Conservation (phyloP, 2,888 invertebrate genomes). For the Coleophora deauratella region DNA sequence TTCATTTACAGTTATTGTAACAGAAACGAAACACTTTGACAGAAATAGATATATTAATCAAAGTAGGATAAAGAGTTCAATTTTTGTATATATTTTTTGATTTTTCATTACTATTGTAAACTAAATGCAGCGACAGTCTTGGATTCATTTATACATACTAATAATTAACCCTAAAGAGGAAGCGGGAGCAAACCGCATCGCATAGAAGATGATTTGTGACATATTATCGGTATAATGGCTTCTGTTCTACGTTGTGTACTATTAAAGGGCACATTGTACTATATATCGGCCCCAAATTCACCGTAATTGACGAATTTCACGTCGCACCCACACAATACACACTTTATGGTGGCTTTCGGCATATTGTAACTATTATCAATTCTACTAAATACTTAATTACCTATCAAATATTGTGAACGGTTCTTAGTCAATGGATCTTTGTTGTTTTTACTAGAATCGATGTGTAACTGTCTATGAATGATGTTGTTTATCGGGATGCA, state of each 20-base stretch:
- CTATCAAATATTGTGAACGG: neutral
- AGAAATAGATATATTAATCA: too few species aligned
- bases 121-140: too few species aligned
- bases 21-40: too few species aligned
- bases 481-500: constrained; percentile 12
- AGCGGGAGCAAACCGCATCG: constrained; percentile 1
- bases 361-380: constrained; percentile 4
- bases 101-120: too few species aligned
- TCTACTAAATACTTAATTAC: constrained; percentile 12
- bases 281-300: constrained; percentile 41
- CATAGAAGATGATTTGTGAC: constrained; percentile 68
- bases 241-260: constrained; percentile 48
- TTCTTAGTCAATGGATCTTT: too few species aligned
- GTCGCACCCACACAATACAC: constrained; percentile 26
- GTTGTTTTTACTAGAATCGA: too few species aligned
- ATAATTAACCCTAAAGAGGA: constrained; percentile 1
- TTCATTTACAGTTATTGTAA: too few species aligned
- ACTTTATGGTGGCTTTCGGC: constrained; percentile 39
- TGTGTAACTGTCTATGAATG: too few species aligned
- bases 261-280: constrained; percentile 57
- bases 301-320: constrained; percentile 59
- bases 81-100: too few species aligned
- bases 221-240: constrained; percentile 64
- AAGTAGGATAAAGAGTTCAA: too few species aligned
- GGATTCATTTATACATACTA: too few species aligned